These are phyloP conservation scores for Molossus alvarezi DNA, from an alignment of 2,797 vertebrate species.

Conservation along the genomic window DNA sequence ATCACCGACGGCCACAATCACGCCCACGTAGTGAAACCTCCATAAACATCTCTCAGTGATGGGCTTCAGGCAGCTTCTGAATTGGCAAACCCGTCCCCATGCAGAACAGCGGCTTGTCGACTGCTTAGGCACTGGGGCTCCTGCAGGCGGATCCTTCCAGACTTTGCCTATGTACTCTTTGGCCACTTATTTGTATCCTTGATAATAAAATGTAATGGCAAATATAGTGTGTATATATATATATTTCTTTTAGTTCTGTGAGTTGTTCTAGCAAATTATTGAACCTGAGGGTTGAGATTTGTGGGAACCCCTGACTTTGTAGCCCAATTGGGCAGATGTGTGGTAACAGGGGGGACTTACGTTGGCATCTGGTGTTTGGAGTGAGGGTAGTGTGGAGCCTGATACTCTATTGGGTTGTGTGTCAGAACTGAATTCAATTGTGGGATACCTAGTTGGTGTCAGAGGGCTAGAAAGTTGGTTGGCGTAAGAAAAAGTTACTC, in stretches of 20 bases:
- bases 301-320: too few relatives aligned
- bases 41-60: neutral
- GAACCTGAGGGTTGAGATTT: too few relatives aligned
- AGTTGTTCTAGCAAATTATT: too few relatives aligned
- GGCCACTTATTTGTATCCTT: neutral
- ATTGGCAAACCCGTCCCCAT: neutral
- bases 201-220: neutral
- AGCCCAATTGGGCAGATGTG: neutral
- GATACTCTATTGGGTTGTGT: neutral
- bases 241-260: neutral
- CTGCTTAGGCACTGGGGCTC: neutral
- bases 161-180: neutral
- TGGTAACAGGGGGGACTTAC: neutral
- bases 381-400: neutral
- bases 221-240: too few relatives aligned
- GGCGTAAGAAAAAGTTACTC: neutral
- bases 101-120: neutral
- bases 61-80: neutral
- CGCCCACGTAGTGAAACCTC: neutral
- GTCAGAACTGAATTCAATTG: neutral
- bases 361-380: neutral
- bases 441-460: neutral
- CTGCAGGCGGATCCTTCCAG: neutral
- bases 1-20: neutral
- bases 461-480: neutral